Evolutionary conservation across 2,797 vertebrate genomes (phyloP), one percentile per base, ranked within the genome.

Genomic region (Centroberyx gerrardi): DNA sequence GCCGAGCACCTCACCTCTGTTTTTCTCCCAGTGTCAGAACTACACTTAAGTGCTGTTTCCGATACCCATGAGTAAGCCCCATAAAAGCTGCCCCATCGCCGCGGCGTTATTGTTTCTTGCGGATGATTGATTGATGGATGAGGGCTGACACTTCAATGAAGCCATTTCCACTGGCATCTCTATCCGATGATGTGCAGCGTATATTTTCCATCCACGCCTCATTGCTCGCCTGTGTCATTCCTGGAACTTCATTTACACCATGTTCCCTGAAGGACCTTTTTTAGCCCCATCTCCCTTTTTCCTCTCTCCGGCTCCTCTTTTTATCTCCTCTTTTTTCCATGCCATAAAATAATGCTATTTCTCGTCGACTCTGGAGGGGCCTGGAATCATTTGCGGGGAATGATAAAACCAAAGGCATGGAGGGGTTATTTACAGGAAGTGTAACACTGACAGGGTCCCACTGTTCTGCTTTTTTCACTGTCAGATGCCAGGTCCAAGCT

Each of bases 81-180:
- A 96, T 98, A 98, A 99, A 98, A 97, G 97, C 97, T 89, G 93
- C 94, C 96, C 96, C 93, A 92, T 96, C 95, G 95, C 95, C 92
- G 94, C 95, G 89, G 95, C 96, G 96, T 97, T 97, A 96, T 98
- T 98, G 97, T 98, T 98, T 96, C 97, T 99, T 94, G 96, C 96
- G 97, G 97, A 96, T 99, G 98, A 99, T 99, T 99, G 98, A 99
- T 99, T 98, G 98, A 99, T 98, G 97, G 98, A 99, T 98, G 97
- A 96, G 96, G 95, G 95, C 97, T 97, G 98, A 98, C 98, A 98
- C 97, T 96, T 97, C 97, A 98, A 98, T 99, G 97, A 99, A 99
- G 98, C 97, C 97, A 97, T 99, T 99, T 97, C 96, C 96, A 96
- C 97, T 95, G 96, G 97, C 97, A 97, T 99, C 97, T 99, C 98